These are phyloP conservation scores for Seriola dumerili DNA, from an alignment of 2,113 vertebrate species.

Conservation along the genomic window DNA sequence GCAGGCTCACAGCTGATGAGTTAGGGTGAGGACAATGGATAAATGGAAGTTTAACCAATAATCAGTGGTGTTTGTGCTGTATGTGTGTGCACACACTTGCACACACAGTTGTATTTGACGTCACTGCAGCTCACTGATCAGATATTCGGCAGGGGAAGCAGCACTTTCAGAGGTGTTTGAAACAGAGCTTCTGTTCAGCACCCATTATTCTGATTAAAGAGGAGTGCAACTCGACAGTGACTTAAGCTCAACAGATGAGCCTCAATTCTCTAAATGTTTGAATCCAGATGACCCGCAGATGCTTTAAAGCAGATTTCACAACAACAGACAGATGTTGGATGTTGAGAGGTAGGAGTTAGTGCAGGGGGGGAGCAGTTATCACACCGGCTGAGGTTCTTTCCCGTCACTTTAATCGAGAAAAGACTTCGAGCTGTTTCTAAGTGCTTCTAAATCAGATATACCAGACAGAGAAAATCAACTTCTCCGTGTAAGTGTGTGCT, in stretches of 20 bases:
- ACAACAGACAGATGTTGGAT: conserved; percentile 84
- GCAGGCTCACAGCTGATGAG: conserved; percentile 16
- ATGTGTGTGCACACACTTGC: background rate
- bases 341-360: conserved; percentile 54
- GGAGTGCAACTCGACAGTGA: conserved; percentile 49
- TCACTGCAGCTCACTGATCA: conserved; percentile 1
- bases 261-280: conserved; percentile 78
- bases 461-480: conserved; percentile 75
- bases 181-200: conserved; percentile 30
- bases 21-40: conserved; percentile 10
- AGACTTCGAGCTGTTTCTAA: conserved; percentile 78
- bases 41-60: conserved; percentile 16
- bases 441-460: conserved; percentile 83
- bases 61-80: background rate
- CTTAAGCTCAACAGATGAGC: conserved; percentile 79
- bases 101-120: background rate
- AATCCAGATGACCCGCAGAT: conserved; percentile 79
- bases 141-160: background rate
- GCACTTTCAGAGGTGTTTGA: conserved; percentile 29
- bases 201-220: conserved; percentile 56
- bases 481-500: conserved; percentile 75
- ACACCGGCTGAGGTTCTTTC: conserved; percentile 44
- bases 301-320: conserved; percentile 82
- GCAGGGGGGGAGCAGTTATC: conserved; percentile 56
- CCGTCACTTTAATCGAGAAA: conserved; percentile 72